A percentile compares a stretch with the other conserved stretches of the same genome.
Conservation (phyloP, 1,140 invertebrate genomes). For the Bombus vancouverensis region DNA sequence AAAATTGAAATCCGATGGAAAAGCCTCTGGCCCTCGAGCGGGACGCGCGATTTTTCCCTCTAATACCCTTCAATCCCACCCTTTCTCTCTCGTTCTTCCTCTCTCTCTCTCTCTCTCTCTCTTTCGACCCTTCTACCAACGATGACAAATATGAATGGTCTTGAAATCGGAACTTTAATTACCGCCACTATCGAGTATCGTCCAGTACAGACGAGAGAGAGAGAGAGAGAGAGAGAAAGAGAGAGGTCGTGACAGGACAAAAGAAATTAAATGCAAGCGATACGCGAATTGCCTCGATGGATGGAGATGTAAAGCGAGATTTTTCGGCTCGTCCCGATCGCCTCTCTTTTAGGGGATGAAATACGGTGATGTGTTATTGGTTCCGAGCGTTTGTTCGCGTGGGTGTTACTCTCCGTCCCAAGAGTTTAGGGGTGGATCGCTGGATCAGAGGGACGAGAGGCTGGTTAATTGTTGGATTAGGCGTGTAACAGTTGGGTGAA, state of each 20-base stretch:
- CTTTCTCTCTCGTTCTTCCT: background rate
- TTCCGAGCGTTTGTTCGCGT: background rate
- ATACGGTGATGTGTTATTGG: constrained; percentile 10
- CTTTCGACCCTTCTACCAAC: constrained; percentile 37
- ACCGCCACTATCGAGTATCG: constrained; percentile 51
- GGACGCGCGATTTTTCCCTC: constrained; percentile 27
- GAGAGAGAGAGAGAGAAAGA: too few species aligned
- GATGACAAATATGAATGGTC: constrained; percentile 58
- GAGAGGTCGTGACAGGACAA: constrained; percentile 25
- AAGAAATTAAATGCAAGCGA: constrained; percentile 39
- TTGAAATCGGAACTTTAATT: constrained; percentile 66
- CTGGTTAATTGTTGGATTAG: constrained; percentile 13
- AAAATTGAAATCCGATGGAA: constrained; percentile 66
- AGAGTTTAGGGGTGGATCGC: background rate
- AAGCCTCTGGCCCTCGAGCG: constrained; percentile 30
- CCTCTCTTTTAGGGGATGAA: background rate
- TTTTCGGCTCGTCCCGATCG: background rate
- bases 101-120: too few species aligned
- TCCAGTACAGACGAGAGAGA: background rate
- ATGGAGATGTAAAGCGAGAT: background rate
- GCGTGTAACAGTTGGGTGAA: background rate
- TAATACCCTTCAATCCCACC: background rate
- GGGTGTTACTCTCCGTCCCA: background rate
- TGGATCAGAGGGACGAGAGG: background rate
- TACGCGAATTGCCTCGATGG: background rate